These are phyloP conservation scores for Cyaniris semiargus DNA, from an alignment of 2,888 invertebrate genomes.

Conservation along the genomic window DNA sequence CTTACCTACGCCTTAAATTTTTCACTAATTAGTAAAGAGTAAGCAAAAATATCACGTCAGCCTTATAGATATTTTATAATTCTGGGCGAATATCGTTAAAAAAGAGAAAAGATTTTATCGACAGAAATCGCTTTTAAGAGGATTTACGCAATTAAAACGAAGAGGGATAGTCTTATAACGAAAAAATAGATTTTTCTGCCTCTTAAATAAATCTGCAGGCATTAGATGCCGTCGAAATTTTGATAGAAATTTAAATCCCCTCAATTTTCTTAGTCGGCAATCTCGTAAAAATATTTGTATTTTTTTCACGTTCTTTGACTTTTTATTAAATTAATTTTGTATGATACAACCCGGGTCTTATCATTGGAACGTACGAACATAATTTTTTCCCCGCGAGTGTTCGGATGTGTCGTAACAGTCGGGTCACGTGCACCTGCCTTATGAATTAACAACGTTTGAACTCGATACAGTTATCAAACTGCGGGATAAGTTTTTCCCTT, in stretches of 20 bases:
- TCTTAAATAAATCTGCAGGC: conserved; percentile 39
- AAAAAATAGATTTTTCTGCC: conserved; percentile 38
- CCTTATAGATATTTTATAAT: conserved; percentile 33
- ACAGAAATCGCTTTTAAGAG: conserved; percentile 61
- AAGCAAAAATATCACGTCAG: conserved; percentile 35
- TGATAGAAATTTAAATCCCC: conserved; percentile 28
- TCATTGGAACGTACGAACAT: conserved; percentile 29
- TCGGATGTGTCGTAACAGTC: conserved; percentile 6
- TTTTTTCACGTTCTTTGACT: conserved; percentile 12
- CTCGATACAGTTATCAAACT: conserved; percentile 33
- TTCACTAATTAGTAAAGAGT: conserved; percentile 34
- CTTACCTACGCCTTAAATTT: conserved; percentile 19
- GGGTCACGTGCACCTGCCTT: conserved; percentile 29
- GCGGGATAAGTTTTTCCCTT: conserved; percentile 28
- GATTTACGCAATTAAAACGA: conserved; percentile 72
- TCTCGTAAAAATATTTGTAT: conserved; percentile 19
- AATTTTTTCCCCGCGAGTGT: conserved; percentile 27
- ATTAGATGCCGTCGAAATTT: conserved; percentile 31
- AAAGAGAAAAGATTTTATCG: conserved; percentile 59
- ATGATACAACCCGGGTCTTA: conserved; percentile 11
- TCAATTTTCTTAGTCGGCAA: conserved; percentile 28
- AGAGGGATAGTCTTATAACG: conserved; percentile 45
- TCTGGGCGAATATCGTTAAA: conserved; percentile 34
- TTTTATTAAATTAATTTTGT: conserved; percentile 19
- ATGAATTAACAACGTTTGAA: conserved; percentile 33